Conservation (phyloP, 2,113 vertebrate genomes). For the Noctilio leporinus region DNA sequence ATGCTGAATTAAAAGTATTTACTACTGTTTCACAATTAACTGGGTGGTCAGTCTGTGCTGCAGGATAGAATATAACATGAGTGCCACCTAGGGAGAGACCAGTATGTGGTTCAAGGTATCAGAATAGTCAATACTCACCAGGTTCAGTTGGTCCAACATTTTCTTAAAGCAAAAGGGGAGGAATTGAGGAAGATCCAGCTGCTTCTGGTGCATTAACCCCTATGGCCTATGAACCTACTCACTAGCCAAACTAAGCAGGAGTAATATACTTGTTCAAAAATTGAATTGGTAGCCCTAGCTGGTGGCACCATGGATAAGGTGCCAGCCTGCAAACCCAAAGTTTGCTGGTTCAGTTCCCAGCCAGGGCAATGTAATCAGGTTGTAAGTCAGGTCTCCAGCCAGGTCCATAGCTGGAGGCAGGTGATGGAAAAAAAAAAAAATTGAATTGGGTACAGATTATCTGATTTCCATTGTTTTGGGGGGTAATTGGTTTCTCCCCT, state of each 20-base stretch:
- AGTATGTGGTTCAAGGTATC: too few species aligned
- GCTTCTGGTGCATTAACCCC: background rate
- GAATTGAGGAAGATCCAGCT: accelerated
- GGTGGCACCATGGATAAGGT: too few species aligned
- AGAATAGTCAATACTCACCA: background rate
- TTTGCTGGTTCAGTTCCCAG: too few species aligned
- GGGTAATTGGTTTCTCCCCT: background rate
- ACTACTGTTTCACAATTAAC: background rate
- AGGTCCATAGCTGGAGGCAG: too few species aligned
- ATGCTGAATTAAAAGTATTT: background rate
- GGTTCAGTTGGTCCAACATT: background rate
- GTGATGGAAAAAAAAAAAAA: background rate
- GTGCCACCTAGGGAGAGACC: background rate
- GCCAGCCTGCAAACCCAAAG: too few species aligned
- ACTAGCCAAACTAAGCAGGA: background rate
- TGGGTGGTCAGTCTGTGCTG: background rate
- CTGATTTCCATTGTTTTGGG: background rate
- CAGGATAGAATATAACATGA: background rate
- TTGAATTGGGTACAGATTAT: background rate
- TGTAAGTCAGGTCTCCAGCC: too few species aligned
- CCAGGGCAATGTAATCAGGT: too few species aligned
- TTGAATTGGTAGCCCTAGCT: too few species aligned
- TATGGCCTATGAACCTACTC: background rate
- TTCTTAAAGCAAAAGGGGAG: background rate
- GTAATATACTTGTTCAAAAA: background rate